Evolutionary conservation across 2,888 invertebrate species (phyloP).

Genomic region (Arge pagana): DNA sequence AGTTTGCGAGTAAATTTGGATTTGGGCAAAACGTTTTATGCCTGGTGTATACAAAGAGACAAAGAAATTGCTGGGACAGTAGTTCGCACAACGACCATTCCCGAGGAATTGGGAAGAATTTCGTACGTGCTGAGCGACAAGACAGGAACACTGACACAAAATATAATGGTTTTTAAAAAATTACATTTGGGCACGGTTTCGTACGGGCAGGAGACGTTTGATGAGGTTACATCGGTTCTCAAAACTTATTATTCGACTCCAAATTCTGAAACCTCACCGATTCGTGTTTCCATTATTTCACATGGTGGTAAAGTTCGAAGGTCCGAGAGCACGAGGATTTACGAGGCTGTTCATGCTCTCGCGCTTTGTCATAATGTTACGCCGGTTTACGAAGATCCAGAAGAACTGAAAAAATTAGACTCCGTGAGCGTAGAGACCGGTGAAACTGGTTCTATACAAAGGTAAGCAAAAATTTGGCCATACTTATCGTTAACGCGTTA

Average conservation of each 20-base stretch:
- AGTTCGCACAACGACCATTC: constrained; percentile 96
- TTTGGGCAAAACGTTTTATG: constrained; percentile 98
- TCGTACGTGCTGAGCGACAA: constrained; percentile 97
- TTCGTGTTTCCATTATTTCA: constrained; percentile 31
- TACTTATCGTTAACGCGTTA: background rate
- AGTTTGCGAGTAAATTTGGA: constrained; percentile 97
- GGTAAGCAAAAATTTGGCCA: constrained; percentile 32
- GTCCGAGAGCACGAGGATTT: constrained; percentile 75
- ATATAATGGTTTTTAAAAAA: constrained; percentile 98
- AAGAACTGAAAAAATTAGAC: constrained; percentile 42
- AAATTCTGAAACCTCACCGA: constrained; percentile 40
- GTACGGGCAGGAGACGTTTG: constrained; percentile 84
- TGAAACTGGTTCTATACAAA: constrained; percentile 53
- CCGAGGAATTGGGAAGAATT: constrained; percentile 96
- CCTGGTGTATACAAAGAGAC: constrained; percentile 95
- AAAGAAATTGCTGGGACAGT: constrained; percentile 91
- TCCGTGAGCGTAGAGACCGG: constrained; percentile 51
- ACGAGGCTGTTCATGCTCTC: constrained; percentile 90
- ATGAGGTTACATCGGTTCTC: constrained; percentile 66
- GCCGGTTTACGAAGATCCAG: constrained; percentile 80
- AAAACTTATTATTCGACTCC: constrained; percentile 42
- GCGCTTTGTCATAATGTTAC: constrained; percentile 99
- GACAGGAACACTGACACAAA: constrained; percentile 97
- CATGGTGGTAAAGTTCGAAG: constrained; percentile 63
- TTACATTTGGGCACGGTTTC: constrained; percentile 93